Conservation (phyloP, 2,888 invertebrate species). For the Megamerina dolium region DNA sequence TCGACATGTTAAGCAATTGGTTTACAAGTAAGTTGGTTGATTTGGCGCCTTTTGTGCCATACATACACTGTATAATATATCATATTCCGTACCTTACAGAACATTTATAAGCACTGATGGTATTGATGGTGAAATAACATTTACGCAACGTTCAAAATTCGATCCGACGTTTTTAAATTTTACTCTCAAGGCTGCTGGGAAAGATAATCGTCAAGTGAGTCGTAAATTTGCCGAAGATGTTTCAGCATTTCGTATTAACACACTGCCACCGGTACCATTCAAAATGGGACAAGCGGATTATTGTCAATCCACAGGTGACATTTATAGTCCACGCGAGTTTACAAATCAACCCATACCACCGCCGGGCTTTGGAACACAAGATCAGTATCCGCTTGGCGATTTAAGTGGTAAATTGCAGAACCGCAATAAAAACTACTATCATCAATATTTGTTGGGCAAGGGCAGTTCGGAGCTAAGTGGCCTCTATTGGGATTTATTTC, state of each 20-base stretch:
- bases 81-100: slow-evolving; percentile 48
- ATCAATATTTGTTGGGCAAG: slow-evolving; percentile 62
- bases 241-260: slow-evolving; percentile 64
- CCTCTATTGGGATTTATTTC: slow-evolving; percentile 74
- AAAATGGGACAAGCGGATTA: slow-evolving; percentile 50
- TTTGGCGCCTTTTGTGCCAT: too few relatives aligned
- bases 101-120: slow-evolving; percentile 69
- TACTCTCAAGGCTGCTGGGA: slow-evolving; percentile 59
- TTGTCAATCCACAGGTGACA: slow-evolving; percentile 65
- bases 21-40: slow-evolving; percentile 68
- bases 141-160: slow-evolving; percentile 75
- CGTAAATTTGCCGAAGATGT: slow-evolving; percentile 69
- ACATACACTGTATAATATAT: too few relatives aligned
- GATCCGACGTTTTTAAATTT: slow-evolving; percentile 78
- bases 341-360: slow-evolving; percentile 59
- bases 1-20: slow-evolving; percentile 58
- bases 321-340: slow-evolving; percentile 69
- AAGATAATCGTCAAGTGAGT: slow-evolving; percentile 61
- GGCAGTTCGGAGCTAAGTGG: slow-evolving; percentile 67
- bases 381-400: slow-evolving; percentile 86
- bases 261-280: slow-evolving; percentile 61
- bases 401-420: slow-evolving; percentile 78
- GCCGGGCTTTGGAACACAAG: slow-evolving; percentile 67
- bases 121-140: slow-evolving; percentile 70
- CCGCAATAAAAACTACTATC: slow-evolving; percentile 63